phyloP scores from a whole-genome alignment of 2,113 vertebrate genomes.

The Porphyrio hochstetteri region DNA sequence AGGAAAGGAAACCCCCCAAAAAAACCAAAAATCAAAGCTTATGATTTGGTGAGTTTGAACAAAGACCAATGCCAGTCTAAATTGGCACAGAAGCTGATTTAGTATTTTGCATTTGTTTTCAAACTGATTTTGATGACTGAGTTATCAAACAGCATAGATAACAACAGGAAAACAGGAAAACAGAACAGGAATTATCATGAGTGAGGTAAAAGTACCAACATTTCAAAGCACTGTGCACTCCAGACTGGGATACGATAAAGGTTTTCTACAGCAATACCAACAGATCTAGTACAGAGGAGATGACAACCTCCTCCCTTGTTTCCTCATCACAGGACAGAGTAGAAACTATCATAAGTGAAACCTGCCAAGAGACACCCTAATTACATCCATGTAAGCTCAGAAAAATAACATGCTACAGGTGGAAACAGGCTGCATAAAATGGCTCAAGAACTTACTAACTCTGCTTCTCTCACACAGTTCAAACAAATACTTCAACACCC shows the following conservation, averaged over 20 bases:
- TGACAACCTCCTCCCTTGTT: rapidly evolving
- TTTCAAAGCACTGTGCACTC: not conserved
- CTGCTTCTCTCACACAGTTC: not conserved
- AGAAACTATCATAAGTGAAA: no score
- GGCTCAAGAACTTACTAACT: not conserved
- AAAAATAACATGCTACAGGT: not conserved
- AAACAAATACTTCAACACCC: not conserved
- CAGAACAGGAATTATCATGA: not conserved
- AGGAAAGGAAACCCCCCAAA: not conserved
- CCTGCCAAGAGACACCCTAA: no score
- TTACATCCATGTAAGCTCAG: no score
- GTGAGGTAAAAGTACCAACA: not conserved
- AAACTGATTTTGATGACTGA: not conserved
- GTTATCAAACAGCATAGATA: not conserved
- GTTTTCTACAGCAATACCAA: not conserved
- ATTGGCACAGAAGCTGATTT: not conserved
- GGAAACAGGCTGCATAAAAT: not conserved
- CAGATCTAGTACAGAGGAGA: not conserved
- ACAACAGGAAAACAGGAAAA: not conserved
- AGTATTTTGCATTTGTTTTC: not conserved
- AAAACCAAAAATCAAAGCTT: not conserved
- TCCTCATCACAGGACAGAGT: not conserved
- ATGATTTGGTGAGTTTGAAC: not conserved
- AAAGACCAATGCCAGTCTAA: not conserved
- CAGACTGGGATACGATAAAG: not conserved